Base-by-base conservation (phyloP, 2,888 invertebrate species). In the Hirtodrosophila histrioides region DNA sequence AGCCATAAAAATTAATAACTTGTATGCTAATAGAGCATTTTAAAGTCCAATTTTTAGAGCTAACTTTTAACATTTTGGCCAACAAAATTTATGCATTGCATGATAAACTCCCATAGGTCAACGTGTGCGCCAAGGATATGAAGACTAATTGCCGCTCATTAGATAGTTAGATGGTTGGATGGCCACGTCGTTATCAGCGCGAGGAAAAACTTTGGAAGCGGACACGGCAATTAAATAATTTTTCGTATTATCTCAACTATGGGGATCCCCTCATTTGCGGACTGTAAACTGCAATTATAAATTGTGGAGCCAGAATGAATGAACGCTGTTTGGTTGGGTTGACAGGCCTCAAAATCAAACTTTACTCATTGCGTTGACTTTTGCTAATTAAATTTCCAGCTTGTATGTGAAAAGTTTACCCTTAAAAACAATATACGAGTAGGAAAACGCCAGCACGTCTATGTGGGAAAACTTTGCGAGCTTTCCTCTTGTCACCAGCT, bases 381-480 rank as follows among this genome's bases (percentile, higher is more conserved):
- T 71, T 69, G 61, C 78, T 86, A 88, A 86, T 86, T 86, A 84
- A 88, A 88, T 81, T 84, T 78, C 61, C 61, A 50, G 57, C 54
- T 46, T 54, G 53, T 69, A 55, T 69, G 80, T 45, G 63, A 72
- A 83, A 80, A 80, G 63, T 80, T 80, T 69, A 3, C 1, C 35
- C 41, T 37, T 39, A 43, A 50, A 64, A 75, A 74, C 69, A 61
- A 78, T 73, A 65, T 43, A 43, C 12, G 76, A 45, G 41, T 31
- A 35, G n/a, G 40, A 35, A 46, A 44, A 37, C 11, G 27, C 24
- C 24, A 51, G 17, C 78, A 69, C 61, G 75, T 64, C 37, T 61
- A 35, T 58, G 51, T 40, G 12, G 36, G 1, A 67, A 84, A 87
- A 71, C 60, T 84, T 87, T 67, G 37, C 40, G 40, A 35, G 69